A percentile compares a stretch with the other conserved stretches of the same genome.
Evolutionary conservation across 2,113 vertebrate genomes (phyloP).

Genomic region (Vicugna pacos): DNA sequence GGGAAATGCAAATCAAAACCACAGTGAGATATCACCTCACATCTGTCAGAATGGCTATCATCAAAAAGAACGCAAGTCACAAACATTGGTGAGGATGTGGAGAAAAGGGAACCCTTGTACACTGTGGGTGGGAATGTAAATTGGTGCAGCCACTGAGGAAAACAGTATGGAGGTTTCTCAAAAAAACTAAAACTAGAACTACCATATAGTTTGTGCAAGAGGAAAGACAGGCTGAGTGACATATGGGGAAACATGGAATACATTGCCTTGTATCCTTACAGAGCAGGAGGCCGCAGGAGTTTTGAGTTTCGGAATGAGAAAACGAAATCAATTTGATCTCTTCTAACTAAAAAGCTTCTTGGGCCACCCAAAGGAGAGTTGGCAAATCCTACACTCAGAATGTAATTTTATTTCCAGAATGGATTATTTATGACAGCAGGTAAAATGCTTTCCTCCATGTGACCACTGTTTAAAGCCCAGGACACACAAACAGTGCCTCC

Average conservation of each 20-base stretch:
- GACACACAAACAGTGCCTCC: background rate
- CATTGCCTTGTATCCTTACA: slow-evolving; percentile 44
- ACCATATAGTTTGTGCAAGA: background rate
- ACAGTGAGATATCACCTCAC: background rate
- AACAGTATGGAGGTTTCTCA: background rate
- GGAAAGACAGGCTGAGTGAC: background rate
- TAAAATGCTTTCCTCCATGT: background rate
- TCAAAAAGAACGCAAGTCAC: background rate
- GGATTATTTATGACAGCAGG: background rate
- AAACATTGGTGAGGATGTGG: background rate
- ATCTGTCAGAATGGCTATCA: background rate
- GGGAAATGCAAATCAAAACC: background rate
- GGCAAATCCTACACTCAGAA: slow-evolving; percentile 35
- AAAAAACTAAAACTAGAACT: background rate
- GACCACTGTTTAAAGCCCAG: slow-evolving; percentile 56
- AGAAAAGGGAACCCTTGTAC: background rate
- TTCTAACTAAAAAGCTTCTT: slow-evolving; percentile 72
- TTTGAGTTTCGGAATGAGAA: slow-evolving; percentile 64
- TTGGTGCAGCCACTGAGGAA: background rate
- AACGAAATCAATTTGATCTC: slow-evolving; percentile 74
- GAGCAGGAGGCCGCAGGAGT: background rate
- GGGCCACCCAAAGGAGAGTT: slow-evolving; percentile 56
- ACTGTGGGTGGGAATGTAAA: background rate
- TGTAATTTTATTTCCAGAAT: slow-evolving; percentile 38
- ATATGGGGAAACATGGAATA: background rate